Evolutionary conservation across 2,888 invertebrate species (phyloP), one percentile per base, ranked within the genome.

Genomic region (Tachina fera): DNA sequence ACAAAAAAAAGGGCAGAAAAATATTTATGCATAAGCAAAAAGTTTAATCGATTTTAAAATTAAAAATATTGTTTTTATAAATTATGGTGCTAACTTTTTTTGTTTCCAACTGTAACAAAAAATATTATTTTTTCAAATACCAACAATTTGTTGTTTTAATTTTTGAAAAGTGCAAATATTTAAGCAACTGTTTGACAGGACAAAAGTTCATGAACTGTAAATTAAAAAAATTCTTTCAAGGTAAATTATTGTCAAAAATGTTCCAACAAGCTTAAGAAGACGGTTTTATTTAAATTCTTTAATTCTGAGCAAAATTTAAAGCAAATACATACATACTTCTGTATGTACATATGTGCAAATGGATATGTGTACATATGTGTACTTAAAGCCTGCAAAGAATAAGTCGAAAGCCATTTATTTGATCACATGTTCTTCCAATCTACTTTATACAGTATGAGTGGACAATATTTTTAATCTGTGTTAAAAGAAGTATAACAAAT

Each of bases 41-140:
- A 75, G 39, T 45, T n/a, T 43, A 70, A 70, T 63, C 63, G 31
- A 70, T 61, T 61, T 51, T 22, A 61, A 22, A 16, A 67, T 58
- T 61, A 13, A 49, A 51, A 19, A 61, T 39, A 49, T 19, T 39
- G 9, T 3, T 53, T 9, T 1, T 8, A 19, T 3, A 8, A 53
- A 53, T 49, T n/a, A 6, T 49, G 53, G 10, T 10, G 11, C 39
- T 60, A 49, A 49, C 9, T 49, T 9, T n/a, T n/a, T 0, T n/a
- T n/a, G 16, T 6, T n/a, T 49, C 1, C 51, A 51, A 16, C 8
- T 10, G 16, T 3, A 9, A 51, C 16, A 9, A 51, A 16, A 16
- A 13, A 51, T 16, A 51, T 16, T 16, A 51, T 5, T 16, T 16
- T 22, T 22, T 19, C 0, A 11, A 22, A 22, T 10, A 31, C 14